Percentiles rank a stretch among this genome's conserved stretches.
Evolutionary conservation across 2,113 vertebrate genomes (phyloP).

Genomic region (Nycticorax nycticorax): DNA sequence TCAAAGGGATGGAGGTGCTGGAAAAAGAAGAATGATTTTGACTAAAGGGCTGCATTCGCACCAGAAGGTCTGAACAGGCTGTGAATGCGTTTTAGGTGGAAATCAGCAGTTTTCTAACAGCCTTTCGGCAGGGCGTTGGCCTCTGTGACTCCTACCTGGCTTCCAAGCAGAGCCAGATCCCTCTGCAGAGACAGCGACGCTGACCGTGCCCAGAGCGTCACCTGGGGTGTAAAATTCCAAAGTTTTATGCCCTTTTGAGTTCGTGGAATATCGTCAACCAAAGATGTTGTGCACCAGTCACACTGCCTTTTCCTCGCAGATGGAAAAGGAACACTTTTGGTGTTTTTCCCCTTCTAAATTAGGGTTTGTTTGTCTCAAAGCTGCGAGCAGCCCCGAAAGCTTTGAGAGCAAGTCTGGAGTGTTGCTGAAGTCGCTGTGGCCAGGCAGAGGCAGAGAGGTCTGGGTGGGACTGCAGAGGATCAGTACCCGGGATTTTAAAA

Average conservation of each 20-base stretch:
- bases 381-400: background rate
- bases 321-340: background rate
- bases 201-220: fast-evolving
- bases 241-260: background rate
- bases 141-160: background rate
- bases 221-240: background rate
- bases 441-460: background rate
- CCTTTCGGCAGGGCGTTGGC: background rate
- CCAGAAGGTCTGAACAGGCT: background rate
- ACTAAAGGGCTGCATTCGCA: background rate
- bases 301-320: no score
- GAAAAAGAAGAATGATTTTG: background rate
- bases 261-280: background rate
- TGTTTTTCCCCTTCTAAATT: background rate
- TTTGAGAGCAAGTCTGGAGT: background rate
- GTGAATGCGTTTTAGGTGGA: background rate
- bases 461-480: background rate
- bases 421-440: background rate
- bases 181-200: fast-evolving
- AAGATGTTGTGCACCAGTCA: background rate
- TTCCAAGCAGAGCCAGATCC: background rate
- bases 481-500: background rate
- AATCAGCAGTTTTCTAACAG: background rate
- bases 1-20: background rate
- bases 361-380: background rate